Evolutionary conservation across 2,888 invertebrate species (phyloP).

Genomic region (Aricia artaxerxes): DNA sequence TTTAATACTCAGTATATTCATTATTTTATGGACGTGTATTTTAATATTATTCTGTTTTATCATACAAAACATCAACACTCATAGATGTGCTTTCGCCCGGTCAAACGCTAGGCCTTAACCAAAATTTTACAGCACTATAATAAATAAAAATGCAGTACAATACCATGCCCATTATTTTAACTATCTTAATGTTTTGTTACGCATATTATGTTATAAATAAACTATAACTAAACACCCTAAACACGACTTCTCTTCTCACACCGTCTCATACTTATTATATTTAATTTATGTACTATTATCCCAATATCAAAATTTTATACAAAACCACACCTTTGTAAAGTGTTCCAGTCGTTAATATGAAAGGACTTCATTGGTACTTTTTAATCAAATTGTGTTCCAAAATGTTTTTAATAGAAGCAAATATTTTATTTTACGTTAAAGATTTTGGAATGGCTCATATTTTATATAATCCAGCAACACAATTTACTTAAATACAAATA

Average conservation of each 20-base stretch:
- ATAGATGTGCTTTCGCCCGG: background rate
- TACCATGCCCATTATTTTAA: slow-evolving; percentile 29
- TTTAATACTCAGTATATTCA: background rate
- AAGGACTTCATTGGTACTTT: background rate
- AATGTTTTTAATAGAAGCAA: background rate
- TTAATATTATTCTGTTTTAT: background rate
- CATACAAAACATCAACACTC: background rate
- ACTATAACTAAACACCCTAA: slow-evolving; percentile 30
- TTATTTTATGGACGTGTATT: background rate
- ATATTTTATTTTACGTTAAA: background rate
- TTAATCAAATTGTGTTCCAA: background rate
- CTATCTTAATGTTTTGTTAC: slow-evolving; percentile 28
- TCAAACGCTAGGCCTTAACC: slow-evolving; percentile 21
- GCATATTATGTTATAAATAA: slow-evolving; percentile 18
- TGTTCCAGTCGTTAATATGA: slow-evolving; percentile 14
- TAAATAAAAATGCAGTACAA: slow-evolving; percentile 24
- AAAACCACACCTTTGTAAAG: slow-evolving; percentile 28
- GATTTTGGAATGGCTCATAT: background rate
- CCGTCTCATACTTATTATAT: slow-evolving; percentile 23
- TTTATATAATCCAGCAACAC: background rate
- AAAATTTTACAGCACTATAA: slow-evolving; percentile 26
- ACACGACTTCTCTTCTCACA: slow-evolving; percentile 14
- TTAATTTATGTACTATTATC: slow-evolving; percentile 28
- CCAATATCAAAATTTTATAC: slow-evolving; percentile 31
- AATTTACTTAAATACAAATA: background rate